Conservation (phyloP, 2,113 vertebrate genomes). For the Protobothrops flavoviridis region DNA sequence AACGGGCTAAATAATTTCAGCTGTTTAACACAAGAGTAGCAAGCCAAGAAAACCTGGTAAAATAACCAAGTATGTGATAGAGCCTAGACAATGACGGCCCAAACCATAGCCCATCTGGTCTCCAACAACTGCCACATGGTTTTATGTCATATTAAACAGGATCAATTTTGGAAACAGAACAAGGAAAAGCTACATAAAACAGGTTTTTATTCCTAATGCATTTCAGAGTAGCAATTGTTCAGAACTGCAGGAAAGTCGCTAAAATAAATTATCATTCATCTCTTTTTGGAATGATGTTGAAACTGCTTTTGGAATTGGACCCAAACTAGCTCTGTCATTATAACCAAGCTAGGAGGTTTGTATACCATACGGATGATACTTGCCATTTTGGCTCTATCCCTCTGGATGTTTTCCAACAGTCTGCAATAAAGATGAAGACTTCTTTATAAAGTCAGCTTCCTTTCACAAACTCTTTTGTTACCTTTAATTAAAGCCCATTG, state of each 20-base stretch:
- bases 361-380: neutral
- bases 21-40: conserved; percentile 44
- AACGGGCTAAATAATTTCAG: conserved; percentile 50
- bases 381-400: conserved; percentile 2
- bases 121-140: accelerated
- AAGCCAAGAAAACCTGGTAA: conserved; percentile 46
- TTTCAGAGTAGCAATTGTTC: neutral
- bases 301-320: neutral
- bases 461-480: neutral
- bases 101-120: conserved; percentile 27
- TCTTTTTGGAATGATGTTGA: neutral
- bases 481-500: neutral
- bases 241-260: neutral
- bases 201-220: neutral
- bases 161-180: neutral
- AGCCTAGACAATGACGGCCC: conserved; percentile 33
- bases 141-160: conserved; percentile 20
- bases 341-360: neutral
- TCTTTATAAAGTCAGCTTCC: neutral
- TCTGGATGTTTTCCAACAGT: neutral
- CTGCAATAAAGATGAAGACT: neutral
- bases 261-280: neutral
- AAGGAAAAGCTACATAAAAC: neutral
- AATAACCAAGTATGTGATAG: conserved; percentile 39
- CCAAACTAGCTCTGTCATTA: neutral